Evolutionary conservation across 2,113 vertebrate species (phyloP).

Genomic region (Scomber colias): DNA sequence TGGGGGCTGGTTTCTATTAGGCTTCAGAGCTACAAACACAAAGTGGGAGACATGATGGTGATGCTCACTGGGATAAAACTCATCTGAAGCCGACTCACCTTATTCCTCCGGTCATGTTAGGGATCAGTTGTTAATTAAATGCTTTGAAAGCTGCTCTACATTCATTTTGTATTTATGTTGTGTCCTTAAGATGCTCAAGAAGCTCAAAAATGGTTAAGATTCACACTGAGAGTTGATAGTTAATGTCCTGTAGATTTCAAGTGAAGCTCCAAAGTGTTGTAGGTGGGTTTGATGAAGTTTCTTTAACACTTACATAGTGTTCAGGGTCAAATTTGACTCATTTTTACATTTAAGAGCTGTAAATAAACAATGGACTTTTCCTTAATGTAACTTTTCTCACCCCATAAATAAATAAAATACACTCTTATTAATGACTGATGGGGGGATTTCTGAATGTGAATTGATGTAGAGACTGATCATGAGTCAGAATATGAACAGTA

Average conservation of each 20-base stretch:
- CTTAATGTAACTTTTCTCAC: too few relatives aligned
- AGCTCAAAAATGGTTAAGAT: not conserved
- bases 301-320: too few relatives aligned
- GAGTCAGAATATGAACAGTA: too few relatives aligned
- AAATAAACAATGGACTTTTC: too few relatives aligned
- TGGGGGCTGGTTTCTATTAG: conserved; percentile 55
- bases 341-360: too few relatives aligned
- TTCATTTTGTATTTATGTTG: not conserved
- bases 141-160: not conserved
- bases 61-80: conserved; percentile 19
- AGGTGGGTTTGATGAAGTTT: too few relatives aligned
- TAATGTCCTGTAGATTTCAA: not conserved
- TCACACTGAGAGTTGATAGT: not conserved
- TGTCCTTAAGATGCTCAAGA: not conserved
- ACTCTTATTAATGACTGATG: too few relatives aligned
- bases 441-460: too few relatives aligned
- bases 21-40: conserved; percentile 46
- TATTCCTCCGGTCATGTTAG: not conserved
- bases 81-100: conserved; percentile 2
- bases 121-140: not conserved
- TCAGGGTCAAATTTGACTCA: too few relatives aligned
- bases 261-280: too few relatives aligned
- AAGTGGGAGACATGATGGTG: conserved; percentile 39
- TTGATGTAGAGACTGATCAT: too few relatives aligned
- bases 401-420: too few relatives aligned